Base-by-base conservation (phyloP, 2,888 invertebrate genomes). In the Hydraecia micacea region DNA sequence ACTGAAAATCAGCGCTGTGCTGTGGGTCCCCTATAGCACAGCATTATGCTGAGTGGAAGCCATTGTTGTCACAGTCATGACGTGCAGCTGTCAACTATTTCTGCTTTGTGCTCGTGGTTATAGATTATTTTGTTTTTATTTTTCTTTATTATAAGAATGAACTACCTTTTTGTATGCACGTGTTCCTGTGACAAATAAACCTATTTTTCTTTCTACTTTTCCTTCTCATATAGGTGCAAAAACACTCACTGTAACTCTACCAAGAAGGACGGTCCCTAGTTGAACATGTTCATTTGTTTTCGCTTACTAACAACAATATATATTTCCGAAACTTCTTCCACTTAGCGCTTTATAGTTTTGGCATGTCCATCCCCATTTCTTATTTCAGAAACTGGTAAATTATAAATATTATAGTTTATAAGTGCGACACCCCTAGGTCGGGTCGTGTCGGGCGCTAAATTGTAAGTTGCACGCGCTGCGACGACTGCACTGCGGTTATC, bases 401-500 rank as follows among this genome's bases (percentile, higher is more conserved):
- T 77, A 62, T 66, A 75, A 55, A 58, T 11, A 81, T 21, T 18
- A 52, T 15, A 46, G 49, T 73, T 36, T 13, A 9, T 13, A 52
- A 68, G 72, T 63, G 80, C 68, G 92, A 18, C 91, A 93, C 69
- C 93, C 94, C 92, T 93, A 80, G 32, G 63, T 73, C 79, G 82
- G 87, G 88, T 88, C 91, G 88, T 90, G 88, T 90, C 86, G 78
- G 89, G 63, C 73, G 91, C 91, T 92, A 93, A 94, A 93, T 93
- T 91, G 92, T 91, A 88, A 87, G 87, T 86, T 89, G 91, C 93
- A 92, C 91, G 93, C 92, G 90, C 90, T 87, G 87, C 90, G 90
- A 84, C 88, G 87, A 88, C 89, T 87, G 87, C 89, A 86, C 68
- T 88, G 92, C 91, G 89, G 92, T 89, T 92, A 91, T 92, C 91